A percentile compares a stretch with the other conserved stretches of the same genome.
Evolutionary conservation across 2,113 vertebrate genomes (phyloP).

Genomic region (Amblyornis subalaris): DNA sequence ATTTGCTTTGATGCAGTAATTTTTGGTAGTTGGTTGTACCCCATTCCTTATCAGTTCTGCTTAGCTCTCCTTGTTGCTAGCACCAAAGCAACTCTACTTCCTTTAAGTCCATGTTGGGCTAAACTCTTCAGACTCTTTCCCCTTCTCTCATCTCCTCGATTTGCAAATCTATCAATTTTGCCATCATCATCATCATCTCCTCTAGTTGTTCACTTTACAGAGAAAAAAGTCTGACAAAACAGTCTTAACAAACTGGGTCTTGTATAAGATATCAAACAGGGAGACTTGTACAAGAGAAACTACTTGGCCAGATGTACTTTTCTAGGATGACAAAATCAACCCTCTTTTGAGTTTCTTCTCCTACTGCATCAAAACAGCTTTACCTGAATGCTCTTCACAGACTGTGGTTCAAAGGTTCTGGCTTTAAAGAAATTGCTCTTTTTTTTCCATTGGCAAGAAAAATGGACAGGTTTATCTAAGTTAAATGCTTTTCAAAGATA

Average conservation of each 20-base stretch:
- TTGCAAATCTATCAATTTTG: background rate
- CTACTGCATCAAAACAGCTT: background rate
- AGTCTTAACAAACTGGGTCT: background rate
- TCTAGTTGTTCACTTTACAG: background rate
- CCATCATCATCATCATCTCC: background rate
- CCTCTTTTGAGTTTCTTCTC: background rate
- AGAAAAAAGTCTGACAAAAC: background rate
- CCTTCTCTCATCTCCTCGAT: background rate
- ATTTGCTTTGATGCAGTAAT: background rate
- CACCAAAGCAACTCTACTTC: background rate
- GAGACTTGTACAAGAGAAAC: background rate
- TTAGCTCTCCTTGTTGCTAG: background rate
- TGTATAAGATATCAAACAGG: background rate
- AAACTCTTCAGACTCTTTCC: background rate
- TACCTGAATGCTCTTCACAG: slow-evolving; percentile 2
- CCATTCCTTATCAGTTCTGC: background rate
- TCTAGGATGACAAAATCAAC: background rate
- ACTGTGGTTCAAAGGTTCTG: slow-evolving; percentile 14
- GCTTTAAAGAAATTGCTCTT: background rate
- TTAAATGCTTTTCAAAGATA: slow-evolving; percentile 49
- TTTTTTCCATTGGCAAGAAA: background rate
- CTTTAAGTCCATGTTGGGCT: background rate
- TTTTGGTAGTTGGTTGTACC: background rate
- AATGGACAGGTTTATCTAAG: slow-evolving; percentile 39
- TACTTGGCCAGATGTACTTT: background rate